Percentiles rank a stretch among this genome's conserved stretches.
Conservation (phyloP, 2,797 vertebrate species). For the Lepus townsendii region DNA sequence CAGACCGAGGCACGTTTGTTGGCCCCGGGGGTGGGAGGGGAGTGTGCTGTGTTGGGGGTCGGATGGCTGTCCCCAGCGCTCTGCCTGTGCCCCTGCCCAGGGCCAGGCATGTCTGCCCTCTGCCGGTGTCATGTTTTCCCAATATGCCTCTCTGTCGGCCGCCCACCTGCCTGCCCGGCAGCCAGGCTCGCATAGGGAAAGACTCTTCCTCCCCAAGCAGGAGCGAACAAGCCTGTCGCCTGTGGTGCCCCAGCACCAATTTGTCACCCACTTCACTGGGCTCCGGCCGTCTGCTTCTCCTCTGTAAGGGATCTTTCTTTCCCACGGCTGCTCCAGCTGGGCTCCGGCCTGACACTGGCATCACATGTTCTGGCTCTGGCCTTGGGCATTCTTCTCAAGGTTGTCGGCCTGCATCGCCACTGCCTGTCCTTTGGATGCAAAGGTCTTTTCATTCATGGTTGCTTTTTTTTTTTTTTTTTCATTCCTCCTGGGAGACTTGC, state of each 20-base stretch:
- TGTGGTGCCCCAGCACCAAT: slow-evolving; percentile 67
- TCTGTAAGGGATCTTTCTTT: slow-evolving; percentile 74
- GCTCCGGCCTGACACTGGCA: slow-evolving; percentile 5
- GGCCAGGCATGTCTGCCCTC: not conserved
- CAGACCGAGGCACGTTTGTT: not conserved
- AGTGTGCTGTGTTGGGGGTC: not conserved
- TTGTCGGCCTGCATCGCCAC: not conserved
- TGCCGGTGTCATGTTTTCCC: not conserved
- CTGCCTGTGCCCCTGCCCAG: not conserved
- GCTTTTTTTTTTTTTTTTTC: not conserved
- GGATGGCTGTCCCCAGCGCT: too few relatives aligned
- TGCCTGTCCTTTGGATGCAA: slow-evolving; percentile 23
- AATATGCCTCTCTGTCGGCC: not conserved
- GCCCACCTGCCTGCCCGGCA: not conserved
- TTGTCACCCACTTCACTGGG: slow-evolving; percentile 64
- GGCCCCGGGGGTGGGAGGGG: not conserved
- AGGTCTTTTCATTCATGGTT: not conserved
- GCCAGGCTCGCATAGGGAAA: slow-evolving; percentile 11
- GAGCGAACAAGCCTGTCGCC: slow-evolving; percentile 65
- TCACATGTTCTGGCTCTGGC: slow-evolving; percentile 57
- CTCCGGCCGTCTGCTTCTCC: not conserved
- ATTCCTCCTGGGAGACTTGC: not conserved
- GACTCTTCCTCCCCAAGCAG: not conserved
- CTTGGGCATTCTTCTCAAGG: slow-evolving; percentile 34
- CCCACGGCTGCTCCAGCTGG: slow-evolving; percentile 62